Conservation (phyloP, 1,140 invertebrate genomes). For the Polypedilum pembai region DNA sequence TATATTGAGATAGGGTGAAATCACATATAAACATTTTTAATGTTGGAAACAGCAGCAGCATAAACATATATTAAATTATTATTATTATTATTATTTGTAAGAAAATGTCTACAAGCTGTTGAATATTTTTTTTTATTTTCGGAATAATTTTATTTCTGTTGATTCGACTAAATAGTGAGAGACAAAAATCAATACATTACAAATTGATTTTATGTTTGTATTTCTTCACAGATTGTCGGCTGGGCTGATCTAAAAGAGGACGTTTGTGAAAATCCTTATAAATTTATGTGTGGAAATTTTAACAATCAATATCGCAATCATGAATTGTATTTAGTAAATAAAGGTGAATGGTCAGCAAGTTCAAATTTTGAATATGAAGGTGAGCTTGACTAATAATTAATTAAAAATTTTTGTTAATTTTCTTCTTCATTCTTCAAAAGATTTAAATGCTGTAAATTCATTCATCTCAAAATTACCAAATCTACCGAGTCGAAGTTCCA, state of each 20-base stretch:
- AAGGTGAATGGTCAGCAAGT: slow-evolving; percentile 42
- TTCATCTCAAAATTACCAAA: slow-evolving; percentile 42
- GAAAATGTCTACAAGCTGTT: slow-evolving; percentile 17
- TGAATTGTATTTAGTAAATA: slow-evolving; percentile 41
- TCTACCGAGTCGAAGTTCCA: neutral
- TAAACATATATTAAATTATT: slow-evolving; percentile 6
- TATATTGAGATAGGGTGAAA: too few species aligned
- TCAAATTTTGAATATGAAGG: slow-evolving; percentile 43
- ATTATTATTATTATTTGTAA: neutral
- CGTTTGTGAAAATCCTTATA: slow-evolving; percentile 41
- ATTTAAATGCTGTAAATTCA: slow-evolving; percentile 41
- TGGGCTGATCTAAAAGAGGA: slow-evolving; percentile 41
- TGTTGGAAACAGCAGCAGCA: neutral
- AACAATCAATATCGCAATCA: slow-evolving; percentile 37
- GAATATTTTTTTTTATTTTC: slow-evolving; percentile 11
- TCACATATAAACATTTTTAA: too few species aligned
- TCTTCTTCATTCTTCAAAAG: slow-evolving; percentile 31
- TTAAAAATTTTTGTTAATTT: neutral
- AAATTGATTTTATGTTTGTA: neutral
- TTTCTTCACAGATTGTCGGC: slow-evolving; percentile 34
- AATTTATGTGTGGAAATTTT: slow-evolving; percentile 42
- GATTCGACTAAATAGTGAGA: too few species aligned
- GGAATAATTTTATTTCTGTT: too few species aligned
- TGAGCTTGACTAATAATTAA: slow-evolving; percentile 32
- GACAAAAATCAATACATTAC: too few species aligned